Base-by-base conservation (phyloP, 92 coral and sea anemone species). In the Virgularia gustaviana region DNA sequence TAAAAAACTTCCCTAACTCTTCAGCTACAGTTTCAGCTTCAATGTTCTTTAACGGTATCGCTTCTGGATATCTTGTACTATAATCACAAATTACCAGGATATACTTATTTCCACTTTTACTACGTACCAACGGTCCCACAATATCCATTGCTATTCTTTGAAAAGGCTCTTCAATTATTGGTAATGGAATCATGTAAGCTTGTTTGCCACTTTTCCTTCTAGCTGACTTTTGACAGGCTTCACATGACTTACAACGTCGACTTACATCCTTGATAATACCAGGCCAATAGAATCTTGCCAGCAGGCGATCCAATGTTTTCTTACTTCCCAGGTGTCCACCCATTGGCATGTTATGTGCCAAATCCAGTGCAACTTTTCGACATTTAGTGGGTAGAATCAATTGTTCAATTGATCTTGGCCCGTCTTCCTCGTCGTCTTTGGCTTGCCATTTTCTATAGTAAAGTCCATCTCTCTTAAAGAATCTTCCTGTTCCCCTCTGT, bases 91-190 rank as follows among this genome's bases (percentile, higher is more conserved):
- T 83, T 9, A 32, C 41, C 19, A 78, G 62, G 63, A 83, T 56
- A 43, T 51, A 83, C 18, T 44, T 63, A 83, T 72, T 78, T 16
- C 83, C 72, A 3, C 36, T 15, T 9, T 45, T 72, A 43, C 62
- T 51, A 12, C 75, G 35, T 9, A 28, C 20, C 12, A 83, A 30
- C 29, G 83, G 83, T 28, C 87, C 87, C 13, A 72, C 64, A 18
- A 83, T 83, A 28, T 77, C 79, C 71, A 83, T 83, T 0, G 83
- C 87, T 15, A 78, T 72, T 72, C 65, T 63, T 25, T 31, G 30
- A 39, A 83, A 78, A 8, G 83, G 83, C 25, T 70, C 45, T 9
- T 41, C 54, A 10, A 75, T 81, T 4, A 81, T 9, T 19, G 86
- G 86, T 57, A 81, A 39, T 2, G 81, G 64, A 15, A 56, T 32